Base-by-base conservation (phyloP, 2,113 vertebrate genomes). In the Hystrix cristata region DNA sequence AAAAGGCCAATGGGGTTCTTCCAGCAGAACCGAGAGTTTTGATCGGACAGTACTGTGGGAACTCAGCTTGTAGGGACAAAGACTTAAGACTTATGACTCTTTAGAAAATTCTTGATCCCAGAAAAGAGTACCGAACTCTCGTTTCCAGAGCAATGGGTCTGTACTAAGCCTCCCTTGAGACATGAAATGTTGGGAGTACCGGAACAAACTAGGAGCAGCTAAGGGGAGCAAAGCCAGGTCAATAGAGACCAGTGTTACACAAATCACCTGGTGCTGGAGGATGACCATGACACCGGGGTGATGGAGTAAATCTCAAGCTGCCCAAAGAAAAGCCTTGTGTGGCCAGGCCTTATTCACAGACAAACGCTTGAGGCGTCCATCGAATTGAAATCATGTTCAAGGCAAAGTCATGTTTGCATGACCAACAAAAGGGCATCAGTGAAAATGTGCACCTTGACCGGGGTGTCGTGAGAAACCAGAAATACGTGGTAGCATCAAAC, bases 381-480 rank as follows among this genome's bases (percentile, higher is more conserved):
- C 94, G 95, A 88, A 87, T 5, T 72, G n/a, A 94, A 96, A 95
- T 87, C 48, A 21, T 43, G 18, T 83, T 90, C 74, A 92, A 91
- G 95, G 91, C 79, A 38, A 96, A 97, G 74, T 91, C 81, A 57
- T 27, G 76, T 93, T 96, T 79, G 25, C 84, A 74, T 93, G 91
- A 53, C n/a, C 91, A 94, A 67, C 38, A 84, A 91, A 25, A 90
- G 16, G 8, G 3, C 13, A 91, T 94, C 94, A 86, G 74, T 94
- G 91, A 95, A 91, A 95, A 82, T 67, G 65, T 57, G 7, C 13
- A 43, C 55, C 16, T 19, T 64, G 62, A 25, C 19, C 51, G 83
- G 60, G 7, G 74, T 64, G 6, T 64, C 72, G n/a, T 46, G 57
- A 95, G 64, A 95, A 91, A 91, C 87, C 46, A 15, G 83, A 95